Evolutionary conservation across 2,113 vertebrate genomes (phyloP).

Genomic region (Columba janthina): DNA sequence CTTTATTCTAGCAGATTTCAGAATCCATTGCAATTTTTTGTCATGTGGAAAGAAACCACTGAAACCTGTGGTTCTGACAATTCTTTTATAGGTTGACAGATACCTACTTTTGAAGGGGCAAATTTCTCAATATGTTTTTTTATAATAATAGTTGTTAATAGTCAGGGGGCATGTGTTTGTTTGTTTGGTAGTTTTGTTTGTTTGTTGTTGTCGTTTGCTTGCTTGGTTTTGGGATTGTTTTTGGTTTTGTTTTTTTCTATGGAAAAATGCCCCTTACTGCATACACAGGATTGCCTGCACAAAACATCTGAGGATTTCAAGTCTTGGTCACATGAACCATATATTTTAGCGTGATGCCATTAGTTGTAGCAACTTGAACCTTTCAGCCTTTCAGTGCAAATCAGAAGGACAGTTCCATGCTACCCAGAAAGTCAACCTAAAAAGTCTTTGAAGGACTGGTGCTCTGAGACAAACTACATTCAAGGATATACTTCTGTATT

Average conservation of each 20-base stretch:
- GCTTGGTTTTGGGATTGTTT: too few relatives aligned
- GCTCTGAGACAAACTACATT: not conserved
- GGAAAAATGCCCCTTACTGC: fast-evolving
- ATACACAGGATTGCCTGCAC: fast-evolving
- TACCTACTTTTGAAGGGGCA: not conserved
- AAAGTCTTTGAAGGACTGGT: not conserved
- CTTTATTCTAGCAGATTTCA: slow-evolving; percentile 8
- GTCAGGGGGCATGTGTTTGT: too few relatives aligned
- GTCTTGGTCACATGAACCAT: not conserved
- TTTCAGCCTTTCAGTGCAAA: not conserved
- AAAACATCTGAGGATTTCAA: not conserved
- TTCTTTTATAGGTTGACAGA: not conserved
- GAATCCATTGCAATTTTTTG: not conserved
- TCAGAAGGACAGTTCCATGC: not conserved
- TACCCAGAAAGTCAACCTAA: not conserved
- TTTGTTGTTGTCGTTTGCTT: too few relatives aligned
- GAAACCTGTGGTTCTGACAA: not conserved
- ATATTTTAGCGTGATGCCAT: not conserved
- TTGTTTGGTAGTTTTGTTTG: too few relatives aligned
- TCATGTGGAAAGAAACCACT: not conserved
- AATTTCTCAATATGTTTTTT: too few relatives aligned
- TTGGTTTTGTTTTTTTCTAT: not conserved
- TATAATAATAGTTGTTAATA: not conserved
- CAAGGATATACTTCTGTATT: not conserved
- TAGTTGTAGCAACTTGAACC: not conserved